Conservation (phyloP, 2,113 vertebrate genomes). For the Crotalus tigris region DNA sequence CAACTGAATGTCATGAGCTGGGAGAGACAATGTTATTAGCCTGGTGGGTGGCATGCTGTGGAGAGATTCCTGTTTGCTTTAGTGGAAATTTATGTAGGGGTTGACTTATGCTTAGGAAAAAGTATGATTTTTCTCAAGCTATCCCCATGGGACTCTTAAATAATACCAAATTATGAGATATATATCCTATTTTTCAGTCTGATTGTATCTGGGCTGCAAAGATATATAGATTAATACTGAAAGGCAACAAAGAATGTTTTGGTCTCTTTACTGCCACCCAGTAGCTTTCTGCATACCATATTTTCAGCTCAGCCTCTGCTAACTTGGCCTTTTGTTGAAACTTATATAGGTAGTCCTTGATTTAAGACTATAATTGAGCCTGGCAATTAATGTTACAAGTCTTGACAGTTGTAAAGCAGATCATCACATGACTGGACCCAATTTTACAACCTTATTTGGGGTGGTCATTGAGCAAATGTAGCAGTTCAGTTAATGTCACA, state of each 20-base stretch:
- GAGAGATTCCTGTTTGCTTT: neutral
- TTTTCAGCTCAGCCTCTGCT: neutral
- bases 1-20: neutral
- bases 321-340: neutral
- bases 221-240: neutral
- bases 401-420: neutral
- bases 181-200: neutral
- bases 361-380: neutral
- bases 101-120: neutral
- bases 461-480: neutral
- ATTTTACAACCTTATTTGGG: neutral
- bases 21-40: neutral
- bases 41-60: neutral
- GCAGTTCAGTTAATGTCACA: neutral
- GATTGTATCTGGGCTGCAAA: neutral
- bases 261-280: neutral
- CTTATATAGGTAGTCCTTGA: no score
- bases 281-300: neutral
- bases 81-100: neutral
- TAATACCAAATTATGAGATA: neutral
- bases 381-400: neutral
- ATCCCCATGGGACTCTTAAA: neutral
- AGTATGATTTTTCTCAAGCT: neutral
- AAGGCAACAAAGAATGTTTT: neutral
- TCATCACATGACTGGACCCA: neutral